Base-by-base conservation (phyloP, 1,140 invertebrate genomes). In the Trichogramma pretiosum region DNA sequence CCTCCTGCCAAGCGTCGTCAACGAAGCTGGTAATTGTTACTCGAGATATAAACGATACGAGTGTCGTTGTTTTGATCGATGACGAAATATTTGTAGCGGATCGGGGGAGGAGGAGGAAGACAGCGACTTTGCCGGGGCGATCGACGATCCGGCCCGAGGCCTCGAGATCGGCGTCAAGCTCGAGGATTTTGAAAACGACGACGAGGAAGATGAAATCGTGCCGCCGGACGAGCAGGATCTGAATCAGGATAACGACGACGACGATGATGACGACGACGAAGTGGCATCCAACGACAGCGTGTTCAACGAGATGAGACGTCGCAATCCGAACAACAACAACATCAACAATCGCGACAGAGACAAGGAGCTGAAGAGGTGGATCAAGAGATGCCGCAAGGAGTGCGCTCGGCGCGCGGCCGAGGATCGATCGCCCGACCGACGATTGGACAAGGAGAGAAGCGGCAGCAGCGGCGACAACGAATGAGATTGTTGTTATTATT, bases 341-440 rank as follows among this genome's bases (percentile, higher is more conserved):
- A 26, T 11, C 2, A n/a, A 18, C 18, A 21, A 23, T 13, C 19
- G 36, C 19, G 37, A 33, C 13, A 9, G 26, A 5, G 26, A 57
- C 2, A 35, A 5, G n/a, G 59, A 61, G 7, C 11, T 62, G 3
- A 54, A 48, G 46, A 49, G 38, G 3, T 62, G 60, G 59, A 54
- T 62, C 0, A 35, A 40, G n/a, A 52, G 38, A 10, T 61, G 59
- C 21, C 42, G 50, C 4, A 13, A 28, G 11, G 51, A 60, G 19
- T 61, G 48, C 17, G 24, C 26, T n/a, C n/a, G n/a, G n/a, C n/a
- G n/a, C n/a, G n/a, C n/a, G n/a, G 26, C 26, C 13, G 26, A 9
- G 26, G 26, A 1, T 28, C 26, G 26, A 7, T 28, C 7, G 26
- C 26, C 7, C 26, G 7, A 13, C 26, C 26, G 26, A 30, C 13